Percentiles rank a stretch among this genome's conserved stretches.
Evolutionary conservation across 2,797 vertebrate species (phyloP).

Genomic region (Acanthornis magna): DNA sequence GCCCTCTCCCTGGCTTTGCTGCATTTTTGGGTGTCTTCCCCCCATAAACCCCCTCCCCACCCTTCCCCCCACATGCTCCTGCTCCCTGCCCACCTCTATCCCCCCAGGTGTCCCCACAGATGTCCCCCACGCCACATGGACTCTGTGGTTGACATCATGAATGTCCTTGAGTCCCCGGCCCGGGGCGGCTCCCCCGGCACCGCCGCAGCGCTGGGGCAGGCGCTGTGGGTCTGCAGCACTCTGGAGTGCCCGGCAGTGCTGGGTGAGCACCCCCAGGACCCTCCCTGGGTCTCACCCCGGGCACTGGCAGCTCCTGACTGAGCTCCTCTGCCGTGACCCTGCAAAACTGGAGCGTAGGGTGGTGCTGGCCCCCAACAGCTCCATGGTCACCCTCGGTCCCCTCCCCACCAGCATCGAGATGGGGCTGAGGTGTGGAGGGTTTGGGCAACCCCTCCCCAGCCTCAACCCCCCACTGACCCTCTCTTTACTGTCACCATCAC

Average conservation of each 20-base stretch:
- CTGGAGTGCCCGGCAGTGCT: not conserved
- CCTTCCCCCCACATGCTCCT: not conserved
- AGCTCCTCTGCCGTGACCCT: not conserved
- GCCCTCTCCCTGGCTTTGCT: not conserved
- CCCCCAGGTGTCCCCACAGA: slow-evolving; percentile 15
- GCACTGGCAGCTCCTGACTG: not conserved
- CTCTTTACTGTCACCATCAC: too few relatives aligned
- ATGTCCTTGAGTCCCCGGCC: slow-evolving; percentile 60
- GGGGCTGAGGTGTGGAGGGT: not conserved
- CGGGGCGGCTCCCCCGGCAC: not conserved
- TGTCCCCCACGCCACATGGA: slow-evolving; percentile 73
- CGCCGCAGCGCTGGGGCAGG: not conserved
- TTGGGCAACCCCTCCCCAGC: not conserved
- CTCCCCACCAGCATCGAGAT: not conserved
- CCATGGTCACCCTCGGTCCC: not conserved
- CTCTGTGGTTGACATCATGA: slow-evolving; percentile 71
- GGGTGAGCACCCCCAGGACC: not conserved
- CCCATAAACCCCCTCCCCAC: too few relatives aligned
- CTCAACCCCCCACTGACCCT: not conserved
- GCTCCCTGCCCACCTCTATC: too few relatives aligned
- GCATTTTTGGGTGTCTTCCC: not conserved
- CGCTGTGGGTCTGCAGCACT: not conserved
- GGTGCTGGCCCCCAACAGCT: not conserved
- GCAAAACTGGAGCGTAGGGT: rapidly evolving
- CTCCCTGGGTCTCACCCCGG: too few relatives aligned